phyloP scores from a whole-genome alignment of 2,113 vertebrate genomes.

The Zosterops lateralis region DNA sequence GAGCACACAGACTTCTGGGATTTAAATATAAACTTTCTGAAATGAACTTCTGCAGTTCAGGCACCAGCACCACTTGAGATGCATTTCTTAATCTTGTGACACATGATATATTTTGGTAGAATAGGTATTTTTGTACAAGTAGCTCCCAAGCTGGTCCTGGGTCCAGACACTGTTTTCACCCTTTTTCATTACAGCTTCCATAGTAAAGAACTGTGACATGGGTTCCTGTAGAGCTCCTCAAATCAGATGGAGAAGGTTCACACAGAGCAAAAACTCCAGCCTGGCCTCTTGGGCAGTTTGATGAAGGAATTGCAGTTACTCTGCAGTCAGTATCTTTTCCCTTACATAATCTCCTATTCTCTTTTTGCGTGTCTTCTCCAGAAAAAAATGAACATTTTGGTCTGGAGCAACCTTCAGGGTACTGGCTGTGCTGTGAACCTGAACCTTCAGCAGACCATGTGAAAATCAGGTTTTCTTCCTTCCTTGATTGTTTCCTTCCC shows the following conservation, averaged over 20 bases:
- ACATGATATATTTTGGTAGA: constrained; percentile 38
- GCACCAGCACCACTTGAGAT: neutral
- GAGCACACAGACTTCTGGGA: neutral
- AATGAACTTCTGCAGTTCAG: neutral
- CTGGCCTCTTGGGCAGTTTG: neutral
- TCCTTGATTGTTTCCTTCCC: neutral
- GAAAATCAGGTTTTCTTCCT: neutral
- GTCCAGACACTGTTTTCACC: neutral
- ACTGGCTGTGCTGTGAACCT: neutral
- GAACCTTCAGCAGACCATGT: neutral
- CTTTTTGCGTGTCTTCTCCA: neutral
- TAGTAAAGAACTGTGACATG: fast-evolving
- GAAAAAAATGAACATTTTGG: neutral
- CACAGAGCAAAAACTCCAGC: neutral
- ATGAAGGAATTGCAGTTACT: neutral
- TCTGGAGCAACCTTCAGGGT: neutral
- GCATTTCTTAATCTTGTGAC: neutral
- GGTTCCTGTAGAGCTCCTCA: neutral
- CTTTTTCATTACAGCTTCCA: neutral
- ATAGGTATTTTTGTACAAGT: constrained; percentile 52
- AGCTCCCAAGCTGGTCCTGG: constrained; percentile 32
- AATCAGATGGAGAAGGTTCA: neutral
- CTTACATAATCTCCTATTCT: neutral
- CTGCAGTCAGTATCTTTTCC: neutral
- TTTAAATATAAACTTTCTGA: neutral